Percentiles rank a stretch among this genome's conserved stretches.
phyloP scores from a whole-genome alignment of 2,888 invertebrate species.

The Aporophyla nigra region DNA sequence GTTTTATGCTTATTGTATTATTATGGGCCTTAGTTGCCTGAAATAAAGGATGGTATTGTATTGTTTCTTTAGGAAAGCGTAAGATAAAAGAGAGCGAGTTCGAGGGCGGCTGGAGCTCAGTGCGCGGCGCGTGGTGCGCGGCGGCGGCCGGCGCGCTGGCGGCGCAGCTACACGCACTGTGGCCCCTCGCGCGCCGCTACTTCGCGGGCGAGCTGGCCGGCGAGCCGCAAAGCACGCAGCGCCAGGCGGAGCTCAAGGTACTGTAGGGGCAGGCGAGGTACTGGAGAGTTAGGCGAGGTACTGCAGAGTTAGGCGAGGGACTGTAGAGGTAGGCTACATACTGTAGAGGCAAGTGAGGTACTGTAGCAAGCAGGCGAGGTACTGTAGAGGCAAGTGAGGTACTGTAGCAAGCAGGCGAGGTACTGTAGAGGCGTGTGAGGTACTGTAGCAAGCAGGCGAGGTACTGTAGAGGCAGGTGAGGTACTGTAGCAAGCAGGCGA shows the following conservation, averaged over 20 bases:
- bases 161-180: constrained; percentile 95
- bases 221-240: constrained; percentile 92
- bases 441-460: not conserved
- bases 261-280: too few species aligned
- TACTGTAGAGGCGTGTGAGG: not conserved
- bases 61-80: constrained; percentile 69
- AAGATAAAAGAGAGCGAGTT: constrained; percentile 75
- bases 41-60: too few species aligned
- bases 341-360: not conserved
- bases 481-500: not conserved
- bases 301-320: not conserved
- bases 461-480: too few species aligned
- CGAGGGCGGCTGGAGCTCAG: constrained; percentile 71
- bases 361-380: not conserved
- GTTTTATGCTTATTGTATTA: too few species aligned
- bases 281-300: not conserved
- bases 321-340: not conserved
- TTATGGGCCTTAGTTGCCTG: too few species aligned
- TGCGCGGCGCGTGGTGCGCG: constrained; percentile 83
- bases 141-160: constrained; percentile 86
- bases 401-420: not conserved
- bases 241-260: constrained; percentile 94
- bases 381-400: not conserved
- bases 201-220: constrained; percentile 96
- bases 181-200: constrained; percentile 98